Conservation (phyloP, 2,113 vertebrate genomes). For the Ursus arctos region DNA sequence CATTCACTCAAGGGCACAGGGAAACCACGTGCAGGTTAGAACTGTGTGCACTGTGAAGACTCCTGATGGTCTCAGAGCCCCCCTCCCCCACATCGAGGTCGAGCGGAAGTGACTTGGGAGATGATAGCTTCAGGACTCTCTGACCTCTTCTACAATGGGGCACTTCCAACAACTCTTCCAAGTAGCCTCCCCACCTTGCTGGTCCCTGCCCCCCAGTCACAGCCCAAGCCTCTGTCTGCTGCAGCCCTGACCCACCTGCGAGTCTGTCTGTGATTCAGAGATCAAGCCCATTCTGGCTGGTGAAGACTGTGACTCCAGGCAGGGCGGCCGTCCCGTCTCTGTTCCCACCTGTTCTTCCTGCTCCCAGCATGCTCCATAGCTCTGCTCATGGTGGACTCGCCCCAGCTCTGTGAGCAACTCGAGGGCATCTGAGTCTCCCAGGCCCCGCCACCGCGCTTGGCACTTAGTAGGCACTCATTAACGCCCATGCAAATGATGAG, state of each 20-base stretch:
- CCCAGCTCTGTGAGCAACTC: not conserved
- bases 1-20: not conserved
- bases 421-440: not conserved
- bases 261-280: not conserved
- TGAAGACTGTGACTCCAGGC: not conserved
- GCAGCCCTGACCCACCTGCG: not conserved
- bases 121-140: not conserved
- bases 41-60: not conserved
- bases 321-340: not conserved
- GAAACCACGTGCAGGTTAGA: not conserved
- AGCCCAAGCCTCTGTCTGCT: not conserved
- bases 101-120: not conserved
- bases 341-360: not conserved
- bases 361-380: rapidly evolving
- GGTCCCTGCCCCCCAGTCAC: not conserved
- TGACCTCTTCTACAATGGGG: not conserved
- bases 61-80: not conserved
- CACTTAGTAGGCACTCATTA: not conserved
- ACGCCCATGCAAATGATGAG: not conserved
- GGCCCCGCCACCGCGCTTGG: not conserved
- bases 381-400: not conserved
- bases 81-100: too few species aligned
- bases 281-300: not conserved
- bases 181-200: not conserved
- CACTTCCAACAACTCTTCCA: not conserved